Evolutionary conservation across 2,888 invertebrate genomes (phyloP).

Genomic region (Brenthis daphne): DNA sequence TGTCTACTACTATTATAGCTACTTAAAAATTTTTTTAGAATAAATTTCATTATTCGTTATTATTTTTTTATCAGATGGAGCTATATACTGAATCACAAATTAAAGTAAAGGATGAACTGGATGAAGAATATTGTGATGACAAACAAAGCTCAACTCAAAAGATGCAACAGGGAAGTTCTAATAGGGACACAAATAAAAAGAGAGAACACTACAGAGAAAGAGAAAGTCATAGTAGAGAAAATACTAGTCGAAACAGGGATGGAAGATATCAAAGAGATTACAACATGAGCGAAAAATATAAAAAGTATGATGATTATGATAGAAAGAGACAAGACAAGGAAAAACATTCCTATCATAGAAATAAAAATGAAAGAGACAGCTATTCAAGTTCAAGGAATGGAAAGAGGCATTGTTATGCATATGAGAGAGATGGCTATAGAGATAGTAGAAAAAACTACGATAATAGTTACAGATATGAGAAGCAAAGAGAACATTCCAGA

Average conservation of each 20-base stretch:
- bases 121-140: not conserved
- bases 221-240: not conserved
- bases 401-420: constrained; percentile 17
- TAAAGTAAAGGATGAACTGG: constrained; percentile 3
- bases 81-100: constrained; percentile 30
- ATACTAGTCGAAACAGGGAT: not conserved
- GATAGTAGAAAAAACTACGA: constrained; percentile 9
- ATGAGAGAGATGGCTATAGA: constrained; percentile 2
- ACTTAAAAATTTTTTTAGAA: no score
- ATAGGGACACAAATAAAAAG: not conserved
- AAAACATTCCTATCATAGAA: not conserved
- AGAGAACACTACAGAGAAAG: not conserved
- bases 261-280: constrained; percentile 6
- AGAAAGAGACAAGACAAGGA: constrained; percentile 19
- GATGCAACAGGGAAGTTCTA: not conserved
- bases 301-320: constrained; percentile 18
- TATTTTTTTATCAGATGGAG: constrained; percentile 53
- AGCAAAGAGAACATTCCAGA: not conserved
- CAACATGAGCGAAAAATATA: constrained; percentile 12
- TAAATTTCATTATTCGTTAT: not conserved
- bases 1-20: no score
- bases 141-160: not conserved
- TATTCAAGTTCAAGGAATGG: constrained; percentile 18
- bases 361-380: constrained; percentile 12
- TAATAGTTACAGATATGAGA: constrained; percentile 14